Base-by-base conservation (phyloP, 1,140 invertebrate genomes). In the Chrysomallon squamiferum region DNA sequence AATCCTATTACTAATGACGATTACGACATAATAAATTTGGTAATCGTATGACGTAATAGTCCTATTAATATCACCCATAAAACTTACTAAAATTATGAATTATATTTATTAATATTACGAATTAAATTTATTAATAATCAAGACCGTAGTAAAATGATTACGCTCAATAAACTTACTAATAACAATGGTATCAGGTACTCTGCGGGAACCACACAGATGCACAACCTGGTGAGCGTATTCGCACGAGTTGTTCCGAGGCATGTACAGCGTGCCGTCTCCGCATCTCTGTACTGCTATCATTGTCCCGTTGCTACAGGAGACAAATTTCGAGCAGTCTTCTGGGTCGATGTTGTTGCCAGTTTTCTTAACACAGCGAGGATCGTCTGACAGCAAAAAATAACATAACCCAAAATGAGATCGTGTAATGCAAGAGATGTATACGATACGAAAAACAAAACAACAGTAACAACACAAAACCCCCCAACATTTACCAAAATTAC, bases 271-370 rank as follows among this genome's bases (percentile, higher is more conserved):
- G 2, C 73, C 73, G 45, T 75, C 73, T 22, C 71, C 68, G 45
- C 73, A 75, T 6, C 71, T 38, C 41, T 75, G 73, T 9, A 73
- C 57, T 13, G 73, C 73, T 33, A 73, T 62, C 65, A 75, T 52
- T 4, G 73, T 73, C 43, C 73, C 73, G 50, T 75, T 75, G 15
- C 68, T 49, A 38, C 73, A 75, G 2, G 73, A 73, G 5, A 75
- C 22, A 50, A 75, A 75, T 38, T 66, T 65, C 15, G 73, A 75
- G 54, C 73, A 75, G 58, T 75, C 73, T 0, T 75, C 68, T 30
- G 73, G 73, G 45, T 75, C 71, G 6, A 66, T 62, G 62, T 73
- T 75, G 64, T 73, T 75, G 18, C 73, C 73, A 30, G 65, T 69
- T 33, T 70, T 65, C 22, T 73, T 75, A n/a, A 66, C 38, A 38